Conservation (phyloP, 2,888 invertebrate species). For the Zonitis immaculata region DNA sequence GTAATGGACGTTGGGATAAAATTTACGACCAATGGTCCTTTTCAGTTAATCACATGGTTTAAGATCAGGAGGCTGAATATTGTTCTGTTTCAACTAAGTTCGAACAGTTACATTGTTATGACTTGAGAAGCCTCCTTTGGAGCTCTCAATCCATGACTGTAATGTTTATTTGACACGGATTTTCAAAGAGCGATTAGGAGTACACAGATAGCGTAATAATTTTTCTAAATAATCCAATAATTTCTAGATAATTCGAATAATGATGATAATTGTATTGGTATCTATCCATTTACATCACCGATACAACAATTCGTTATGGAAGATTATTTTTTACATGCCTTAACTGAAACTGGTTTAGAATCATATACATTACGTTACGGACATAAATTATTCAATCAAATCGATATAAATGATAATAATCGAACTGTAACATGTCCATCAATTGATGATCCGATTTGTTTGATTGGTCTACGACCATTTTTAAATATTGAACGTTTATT, state of each 20-base stretch:
- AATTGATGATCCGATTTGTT: constrained; percentile 58
- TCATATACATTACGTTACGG: constrained; percentile 67
- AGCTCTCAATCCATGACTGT: too few species aligned
- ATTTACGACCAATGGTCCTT: too few species aligned
- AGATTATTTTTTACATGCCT: constrained; percentile 64
- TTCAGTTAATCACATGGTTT: too few species aligned
- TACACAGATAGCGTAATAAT: too few species aligned
- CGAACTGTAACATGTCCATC: constrained; percentile 54
- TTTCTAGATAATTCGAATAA: constrained; percentile 16
- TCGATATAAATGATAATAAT: constrained; percentile 49
- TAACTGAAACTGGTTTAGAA: constrained; percentile 71
- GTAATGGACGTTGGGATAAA: too few species aligned
- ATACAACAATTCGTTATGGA: constrained; percentile 64
- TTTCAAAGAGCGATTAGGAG: too few species aligned
- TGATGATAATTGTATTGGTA: constrained; percentile 54
- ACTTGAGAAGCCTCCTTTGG: too few species aligned
- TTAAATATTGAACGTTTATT: constrained; percentile 57
- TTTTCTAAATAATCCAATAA: too few species aligned
- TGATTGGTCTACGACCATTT: constrained; percentile 65
- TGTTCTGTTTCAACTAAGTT: too few species aligned
- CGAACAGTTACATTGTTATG: too few species aligned
- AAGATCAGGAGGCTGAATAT: too few species aligned
- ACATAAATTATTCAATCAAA: constrained; percentile 55
- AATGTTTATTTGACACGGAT: too few species aligned
- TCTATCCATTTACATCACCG: constrained; percentile 69